A percentile compares a stretch with the other conserved stretches of the same genome.
Evolutionary conservation across 2,888 invertebrate species (phyloP).

Genomic region (Pherbina coryleti): DNA sequence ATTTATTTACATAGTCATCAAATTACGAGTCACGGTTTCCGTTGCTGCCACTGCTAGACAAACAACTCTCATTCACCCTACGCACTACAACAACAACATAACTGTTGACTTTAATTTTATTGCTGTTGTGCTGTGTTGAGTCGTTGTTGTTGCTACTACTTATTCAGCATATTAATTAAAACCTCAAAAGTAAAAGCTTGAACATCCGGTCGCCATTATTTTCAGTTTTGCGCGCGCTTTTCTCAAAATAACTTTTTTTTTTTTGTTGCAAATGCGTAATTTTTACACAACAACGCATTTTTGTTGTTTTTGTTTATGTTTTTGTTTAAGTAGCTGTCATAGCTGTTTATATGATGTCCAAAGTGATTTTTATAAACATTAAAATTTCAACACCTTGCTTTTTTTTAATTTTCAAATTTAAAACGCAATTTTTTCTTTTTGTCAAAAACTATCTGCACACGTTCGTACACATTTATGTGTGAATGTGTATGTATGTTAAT

Average conservation of each 20-base stretch:
- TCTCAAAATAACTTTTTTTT: not conserved
- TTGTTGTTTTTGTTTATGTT: not conserved
- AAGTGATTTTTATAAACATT: not conserved
- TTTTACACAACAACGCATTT: not conserved
- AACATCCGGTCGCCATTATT: conserved; percentile 23
- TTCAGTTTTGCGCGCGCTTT: conserved; percentile 1
- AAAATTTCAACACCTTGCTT: not conserved
- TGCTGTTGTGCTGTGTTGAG: not conserved
- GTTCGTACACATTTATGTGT: too few relatives aligned
- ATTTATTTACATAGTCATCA: too few relatives aligned
- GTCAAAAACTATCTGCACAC: not conserved
- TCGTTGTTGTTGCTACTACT: not conserved
- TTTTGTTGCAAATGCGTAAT: not conserved
- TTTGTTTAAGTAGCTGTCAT: not conserved
- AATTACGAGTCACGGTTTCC: too few relatives aligned
- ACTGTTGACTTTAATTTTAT: not conserved
- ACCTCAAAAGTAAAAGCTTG: not conserved
- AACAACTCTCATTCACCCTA: not conserved
- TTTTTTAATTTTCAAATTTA: not conserved
- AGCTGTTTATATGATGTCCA: not conserved
- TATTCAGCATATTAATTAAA: not conserved
- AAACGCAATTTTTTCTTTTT: not conserved
- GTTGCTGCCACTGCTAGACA: too few relatives aligned
- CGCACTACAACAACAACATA: not conserved
- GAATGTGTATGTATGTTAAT: not conserved